These are phyloP conservation scores for Mycogona germanica DNA, from an alignment of 2,888 invertebrate genomes.

Conservation along the genomic window DNA sequence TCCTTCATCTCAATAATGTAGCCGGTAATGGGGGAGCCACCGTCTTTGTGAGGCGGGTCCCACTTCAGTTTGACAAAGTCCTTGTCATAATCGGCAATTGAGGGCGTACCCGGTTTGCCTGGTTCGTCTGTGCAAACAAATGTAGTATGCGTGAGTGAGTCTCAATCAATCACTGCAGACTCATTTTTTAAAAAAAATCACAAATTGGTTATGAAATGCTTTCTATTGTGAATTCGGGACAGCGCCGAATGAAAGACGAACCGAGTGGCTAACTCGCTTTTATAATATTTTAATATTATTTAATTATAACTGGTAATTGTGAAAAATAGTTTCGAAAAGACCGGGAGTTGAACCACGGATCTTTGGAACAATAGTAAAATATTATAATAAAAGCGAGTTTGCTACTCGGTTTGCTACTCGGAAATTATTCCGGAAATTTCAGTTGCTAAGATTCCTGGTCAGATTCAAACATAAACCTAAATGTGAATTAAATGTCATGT, in stretches of 20 bases:
- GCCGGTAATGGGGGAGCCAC: constrained; percentile 93
- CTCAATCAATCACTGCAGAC: too few relatives aligned
- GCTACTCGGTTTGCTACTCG: too few relatives aligned
- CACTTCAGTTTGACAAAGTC: constrained; percentile 92
- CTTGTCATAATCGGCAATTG: constrained; percentile 86
- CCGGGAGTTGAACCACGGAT: too few relatives aligned
- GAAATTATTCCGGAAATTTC: not conserved
- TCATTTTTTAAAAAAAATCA: not conserved
- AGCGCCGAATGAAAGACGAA: too few relatives aligned
- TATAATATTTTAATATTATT: not conserved
- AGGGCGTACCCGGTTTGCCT: constrained; percentile 79
- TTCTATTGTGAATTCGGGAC: too few relatives aligned
- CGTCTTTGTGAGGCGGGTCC: constrained; percentile 80
- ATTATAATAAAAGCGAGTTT: too few relatives aligned
- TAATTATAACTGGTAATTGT: not conserved
- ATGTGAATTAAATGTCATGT: not conserved
- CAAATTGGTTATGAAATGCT: not conserved
- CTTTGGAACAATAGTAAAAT: too few relatives aligned
- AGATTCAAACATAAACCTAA: not conserved
- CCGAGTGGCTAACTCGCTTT: too few relatives aligned
- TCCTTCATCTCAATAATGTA: constrained; percentile 90
- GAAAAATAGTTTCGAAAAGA: too few relatives aligned
- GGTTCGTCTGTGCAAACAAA: constrained; percentile 78
- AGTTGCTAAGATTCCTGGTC: not conserved
- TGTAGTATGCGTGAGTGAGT: too few relatives aligned